A percentile compares a stretch with the other conserved stretches of the same genome.
Evolutionary conservation across 2,113 vertebrate species (phyloP).

Genomic region (Gobiocypris rarus): DNA sequence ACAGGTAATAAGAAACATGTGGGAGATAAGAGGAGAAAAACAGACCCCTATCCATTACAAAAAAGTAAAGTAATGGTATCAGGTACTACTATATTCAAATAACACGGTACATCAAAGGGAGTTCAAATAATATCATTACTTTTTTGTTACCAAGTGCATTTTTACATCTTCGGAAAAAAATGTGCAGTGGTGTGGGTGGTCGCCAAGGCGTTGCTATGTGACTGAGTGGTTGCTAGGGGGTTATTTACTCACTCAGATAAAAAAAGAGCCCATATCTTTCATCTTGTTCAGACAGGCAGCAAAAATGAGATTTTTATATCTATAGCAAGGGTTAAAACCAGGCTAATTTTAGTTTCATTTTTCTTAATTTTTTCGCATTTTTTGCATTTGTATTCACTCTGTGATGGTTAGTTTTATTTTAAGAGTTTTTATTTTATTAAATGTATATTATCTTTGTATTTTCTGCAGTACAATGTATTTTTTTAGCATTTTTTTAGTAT

Average conservation of each 20-base stretch:
- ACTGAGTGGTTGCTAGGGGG: background rate
- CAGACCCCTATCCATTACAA: background rate
- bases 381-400: background rate
- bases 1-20: constrained; percentile 45
- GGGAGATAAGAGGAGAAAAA: constrained; percentile 43
- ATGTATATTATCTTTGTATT: background rate
- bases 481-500: too few species aligned
- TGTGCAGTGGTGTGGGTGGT: background rate
- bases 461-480: too few species aligned
- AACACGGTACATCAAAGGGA: background rate
- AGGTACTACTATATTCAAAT: background rate
- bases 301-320: background rate
- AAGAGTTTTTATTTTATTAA: background rate
- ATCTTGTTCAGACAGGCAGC: background rate
- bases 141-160: background rate
- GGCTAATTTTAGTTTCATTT: background rate
- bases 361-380: too few species aligned
- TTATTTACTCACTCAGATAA: background rate
- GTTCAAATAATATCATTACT: background rate
- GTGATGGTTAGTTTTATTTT: background rate
- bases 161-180: background rate
- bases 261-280: background rate
- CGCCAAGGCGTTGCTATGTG: background rate
- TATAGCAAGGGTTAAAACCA: background rate
- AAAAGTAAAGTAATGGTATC: background rate